phyloP scores from a whole-genome alignment of 2,888 invertebrate genomes.

The Vesta saturnalis region DNA sequence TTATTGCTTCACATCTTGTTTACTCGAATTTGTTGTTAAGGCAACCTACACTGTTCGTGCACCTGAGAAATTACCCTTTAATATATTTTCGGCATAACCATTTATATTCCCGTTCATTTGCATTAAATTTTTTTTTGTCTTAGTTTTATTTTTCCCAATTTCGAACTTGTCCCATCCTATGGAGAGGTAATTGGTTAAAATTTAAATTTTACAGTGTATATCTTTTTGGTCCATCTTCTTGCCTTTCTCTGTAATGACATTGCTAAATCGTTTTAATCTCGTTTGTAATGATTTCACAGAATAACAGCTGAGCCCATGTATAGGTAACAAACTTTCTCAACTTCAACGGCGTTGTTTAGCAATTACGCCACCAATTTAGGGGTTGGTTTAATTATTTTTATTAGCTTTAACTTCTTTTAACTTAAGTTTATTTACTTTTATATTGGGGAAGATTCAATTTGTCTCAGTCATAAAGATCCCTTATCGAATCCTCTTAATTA shows the following conservation, averaged over 20 bases:
- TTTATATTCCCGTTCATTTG: neutral
- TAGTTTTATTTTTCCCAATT: too few species aligned
- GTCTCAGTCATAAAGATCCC: neutral
- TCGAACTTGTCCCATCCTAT: too few species aligned
- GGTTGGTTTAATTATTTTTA: constrained; percentile 36
- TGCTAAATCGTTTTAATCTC: constrained; percentile 42
- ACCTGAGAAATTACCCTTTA: constrained; percentile 33
- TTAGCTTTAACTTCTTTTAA: constrained; percentile 34
- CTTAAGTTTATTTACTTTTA: constrained; percentile 31
- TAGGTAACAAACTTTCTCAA: constrained; percentile 37
- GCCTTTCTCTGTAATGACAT: constrained; percentile 36
- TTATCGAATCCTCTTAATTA: too few species aligned
- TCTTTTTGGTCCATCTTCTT: constrained; percentile 30
- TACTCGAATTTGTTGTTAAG: constrained; percentile 36
- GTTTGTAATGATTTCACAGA: constrained; percentile 39
- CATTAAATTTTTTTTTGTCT: too few species aligned
- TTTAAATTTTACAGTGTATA: constrained; percentile 8
- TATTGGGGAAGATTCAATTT: constrained; percentile 12
- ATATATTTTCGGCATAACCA: constrained; percentile 23
- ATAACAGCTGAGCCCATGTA: constrained; percentile 41
- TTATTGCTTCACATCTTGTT: constrained; percentile 45
- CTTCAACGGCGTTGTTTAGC: constrained; percentile 37
- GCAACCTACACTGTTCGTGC: constrained; percentile 35
- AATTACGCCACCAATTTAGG: constrained; percentile 37
- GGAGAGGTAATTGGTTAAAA: too few species aligned